Conservation (phyloP, 2,888 invertebrate genomes). For the Glyphotaelius pellucidus region DNA sequence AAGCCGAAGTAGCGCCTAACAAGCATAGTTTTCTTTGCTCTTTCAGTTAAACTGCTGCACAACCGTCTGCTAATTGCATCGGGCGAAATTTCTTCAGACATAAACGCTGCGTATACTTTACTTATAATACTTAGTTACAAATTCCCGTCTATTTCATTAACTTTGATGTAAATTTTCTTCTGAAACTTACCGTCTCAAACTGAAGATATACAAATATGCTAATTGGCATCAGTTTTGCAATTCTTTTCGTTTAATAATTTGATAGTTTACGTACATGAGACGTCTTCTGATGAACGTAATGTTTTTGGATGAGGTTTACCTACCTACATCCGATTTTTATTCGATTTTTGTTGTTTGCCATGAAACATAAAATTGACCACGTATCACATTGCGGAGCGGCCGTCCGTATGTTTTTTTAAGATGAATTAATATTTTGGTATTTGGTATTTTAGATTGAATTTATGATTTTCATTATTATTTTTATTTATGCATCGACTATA, state of each 20-base stretch:
- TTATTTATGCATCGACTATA: no score
- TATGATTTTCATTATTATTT: no score
- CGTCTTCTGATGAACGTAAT: no score
- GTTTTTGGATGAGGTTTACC: no score
- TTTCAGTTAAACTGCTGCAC: slow-evolving; percentile 51
- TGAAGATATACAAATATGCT: slow-evolving; percentile 44
- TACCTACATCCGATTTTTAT: not conserved
- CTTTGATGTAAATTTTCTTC: slow-evolving; percentile 47
- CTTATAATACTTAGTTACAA: slow-evolving; percentile 48
- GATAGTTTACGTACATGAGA: not conserved
- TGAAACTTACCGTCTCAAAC: slow-evolving; percentile 35
- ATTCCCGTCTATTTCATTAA: slow-evolving; percentile 49
- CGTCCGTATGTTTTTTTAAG: no score
- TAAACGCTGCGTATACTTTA: slow-evolving; percentile 40
- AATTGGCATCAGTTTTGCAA: slow-evolving; percentile 17
- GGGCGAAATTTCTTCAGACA: slow-evolving; percentile 49
- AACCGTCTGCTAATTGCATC: slow-evolving; percentile 63
- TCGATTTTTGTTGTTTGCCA: not conserved
- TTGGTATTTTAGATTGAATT: no score
- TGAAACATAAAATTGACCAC: no score
- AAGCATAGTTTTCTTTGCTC: slow-evolving; percentile 56
- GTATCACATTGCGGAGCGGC: no score
- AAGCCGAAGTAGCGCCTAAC: slow-evolving; percentile 53
- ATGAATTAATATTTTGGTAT: no score
- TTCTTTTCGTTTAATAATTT: not conserved